Evolutionary conservation across 2,888 invertebrate species (phyloP).

Genomic region (Entomobrya proxima): DNA sequence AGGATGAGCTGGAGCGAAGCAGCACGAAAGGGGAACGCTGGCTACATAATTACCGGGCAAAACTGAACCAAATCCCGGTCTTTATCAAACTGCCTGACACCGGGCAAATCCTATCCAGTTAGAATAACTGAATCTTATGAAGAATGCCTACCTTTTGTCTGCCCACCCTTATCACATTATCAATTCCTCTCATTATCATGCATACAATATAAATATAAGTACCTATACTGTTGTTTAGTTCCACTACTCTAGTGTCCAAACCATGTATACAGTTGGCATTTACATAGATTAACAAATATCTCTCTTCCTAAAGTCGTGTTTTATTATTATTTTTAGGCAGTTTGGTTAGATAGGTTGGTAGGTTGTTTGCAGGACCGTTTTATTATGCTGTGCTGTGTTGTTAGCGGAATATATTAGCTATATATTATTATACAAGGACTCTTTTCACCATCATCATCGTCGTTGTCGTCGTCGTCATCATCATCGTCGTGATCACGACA

Average conservation of each 20-base stretch:
- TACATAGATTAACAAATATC: conserved; percentile 10
- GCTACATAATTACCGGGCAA: conserved; percentile 92
- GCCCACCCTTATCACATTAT: not conserved
- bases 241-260: not conserved
- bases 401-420: conserved; percentile 23
- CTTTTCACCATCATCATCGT: not conserved
- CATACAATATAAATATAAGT: not conserved
- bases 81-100: conserved; percentile 91
- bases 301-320: not conserved
- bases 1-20: conserved; percentile 91
- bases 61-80: conserved; percentile 87
- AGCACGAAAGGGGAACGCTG: conserved; percentile 91
- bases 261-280: conserved; percentile 32
- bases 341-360: not conserved
- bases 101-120: conserved; percentile 78
- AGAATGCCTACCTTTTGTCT: not conserved
- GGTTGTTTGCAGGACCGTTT: not conserved
- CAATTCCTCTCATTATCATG: not conserved
- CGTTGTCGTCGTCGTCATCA: not conserved
- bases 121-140: not conserved
- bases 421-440: conserved; percentile 12
- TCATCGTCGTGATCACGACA: not conserved
- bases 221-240: not conserved
- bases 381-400: conserved; percentile 7
- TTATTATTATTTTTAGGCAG: conserved; percentile 21